Evolutionary conservation across 2,888 invertebrate species (phyloP).

Genomic region (Camptogramma bilineatum): DNA sequence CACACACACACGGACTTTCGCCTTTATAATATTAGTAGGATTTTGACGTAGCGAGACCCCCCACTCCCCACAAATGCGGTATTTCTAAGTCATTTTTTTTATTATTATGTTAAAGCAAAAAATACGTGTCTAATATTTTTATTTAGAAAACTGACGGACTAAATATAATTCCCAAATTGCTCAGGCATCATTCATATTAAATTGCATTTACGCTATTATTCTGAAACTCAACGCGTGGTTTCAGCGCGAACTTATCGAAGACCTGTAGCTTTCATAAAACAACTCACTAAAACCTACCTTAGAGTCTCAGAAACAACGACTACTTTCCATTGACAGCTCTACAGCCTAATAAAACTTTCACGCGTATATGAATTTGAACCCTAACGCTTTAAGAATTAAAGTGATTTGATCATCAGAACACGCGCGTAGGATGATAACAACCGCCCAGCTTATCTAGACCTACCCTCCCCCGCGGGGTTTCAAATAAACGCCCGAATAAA

Average conservation of each 20-base stretch:
- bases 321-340: neutral
- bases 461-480: slow-evolving; percentile 47
- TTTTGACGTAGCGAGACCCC: no score
- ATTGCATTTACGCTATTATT: slow-evolving; percentile 52
- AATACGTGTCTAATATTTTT: no score
- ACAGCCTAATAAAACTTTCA: slow-evolving; percentile 8
- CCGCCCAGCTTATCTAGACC: slow-evolving; percentile 53
- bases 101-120: no score
- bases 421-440: slow-evolving; percentile 59
- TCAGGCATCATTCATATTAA: slow-evolving; percentile 27
- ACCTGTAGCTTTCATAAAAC: slow-evolving; percentile 74
- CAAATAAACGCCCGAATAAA: slow-evolving; percentile 52
- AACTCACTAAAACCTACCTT: slow-evolving; percentile 40
- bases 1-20: no score
- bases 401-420: neutral
- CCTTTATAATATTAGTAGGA: no score
- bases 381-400: rapidly evolving
- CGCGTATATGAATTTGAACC: slow-evolving; percentile 26
- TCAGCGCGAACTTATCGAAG: slow-evolving; percentile 75
- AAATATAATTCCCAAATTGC: no score
- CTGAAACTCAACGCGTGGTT: slow-evolving; percentile 59
- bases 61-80: no score
- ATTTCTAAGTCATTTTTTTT: no score
- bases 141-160: no score
- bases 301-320: neutral